Base-by-base conservation (phyloP, 1,140 invertebrate species). In the Aphaenogaster rudis region DNA sequence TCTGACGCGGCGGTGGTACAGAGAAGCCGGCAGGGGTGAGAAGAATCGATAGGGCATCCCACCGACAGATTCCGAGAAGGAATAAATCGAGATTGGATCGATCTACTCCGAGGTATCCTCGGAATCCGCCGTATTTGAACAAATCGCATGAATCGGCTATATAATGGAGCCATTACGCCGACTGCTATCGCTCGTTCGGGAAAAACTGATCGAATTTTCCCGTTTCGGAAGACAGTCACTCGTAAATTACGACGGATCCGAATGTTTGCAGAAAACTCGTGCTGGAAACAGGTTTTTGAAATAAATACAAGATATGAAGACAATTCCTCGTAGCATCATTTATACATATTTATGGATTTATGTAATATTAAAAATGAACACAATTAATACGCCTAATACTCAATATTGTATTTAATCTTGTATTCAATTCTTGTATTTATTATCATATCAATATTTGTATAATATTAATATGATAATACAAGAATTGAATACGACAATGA, bases 131-230 rank as follows among this genome's bases (percentile, higher is more conserved):
- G 52, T 66, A 50, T 78, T 79, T 72, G 52, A 72, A 69, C 87
- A 72, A 79, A 88, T 79, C 81, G 81, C 72, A 42, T 36, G 28
- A 66, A 78, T 86, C 87, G 74, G 39, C 82, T 61, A 59, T 61
- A 59, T 86, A 86, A 88, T 88, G 57, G 87, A 88, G 66, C 87
- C 81, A 88, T 88, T 88, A 88, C 54, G 42, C n/a, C 33, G 64
- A 21, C 72, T 66, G 82, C 48, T 15, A 57, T 21, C 52, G 42
- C 48, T 48, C 64, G 57, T 48, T 66, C 33, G 28, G 33, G 3
- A 52, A 66, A 52, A 17, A n/a, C 48, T 64, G 54, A 52, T 78
- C 54, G 45, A 33, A 74, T 71, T 74, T 63, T 71, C 69, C 36
- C 64, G 21, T 8, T 48, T 57, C 61, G 54, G 52, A 57, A 52